These are phyloP conservation scores for Entomobrya multifasciata DNA, from an alignment of 2,888 invertebrate genomes.

Conservation along the genomic window DNA sequence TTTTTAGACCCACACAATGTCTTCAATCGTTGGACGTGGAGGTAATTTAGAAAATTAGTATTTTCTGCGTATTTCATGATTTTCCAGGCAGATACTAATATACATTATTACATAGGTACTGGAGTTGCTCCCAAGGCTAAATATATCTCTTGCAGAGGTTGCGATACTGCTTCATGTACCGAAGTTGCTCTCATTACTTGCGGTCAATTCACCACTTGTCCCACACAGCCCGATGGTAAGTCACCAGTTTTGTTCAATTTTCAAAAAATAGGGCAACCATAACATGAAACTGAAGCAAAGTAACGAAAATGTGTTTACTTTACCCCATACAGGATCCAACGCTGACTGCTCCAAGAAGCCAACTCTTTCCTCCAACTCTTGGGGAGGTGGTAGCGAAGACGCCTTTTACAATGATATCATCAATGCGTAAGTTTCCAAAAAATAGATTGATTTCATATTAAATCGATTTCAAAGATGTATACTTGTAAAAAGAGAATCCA, in stretches of 20 bases:
- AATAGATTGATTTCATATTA: neutral
- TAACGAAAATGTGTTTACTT: no score
- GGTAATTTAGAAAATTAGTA: no score
- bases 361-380: constrained; percentile 60
- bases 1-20: constrained; percentile 67
- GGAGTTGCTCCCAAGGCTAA: constrained; percentile 67
- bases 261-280: no score
- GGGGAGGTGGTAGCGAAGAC: constrained; percentile 57
- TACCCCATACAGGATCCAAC: constrained; percentile 29
- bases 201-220: constrained; percentile 57
- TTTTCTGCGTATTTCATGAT: no score
- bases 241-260: neutral
- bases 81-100: no score
- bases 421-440: constrained; percentile 14
- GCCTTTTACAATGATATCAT: constrained; percentile 53
- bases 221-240: constrained; percentile 31
- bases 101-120: no score
- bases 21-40: constrained; percentile 54
- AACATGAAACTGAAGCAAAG: no score
- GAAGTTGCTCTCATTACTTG: constrained; percentile 55
- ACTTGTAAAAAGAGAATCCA: neutral
- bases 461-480: neutral
- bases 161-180: constrained; percentile 34
- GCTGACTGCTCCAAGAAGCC: constrained; percentile 62
- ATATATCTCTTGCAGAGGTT: constrained; percentile 69